Percentiles rank a stretch among this genome's conserved stretches.
phyloP scores from a whole-genome alignment of 1,140 invertebrate species.

The Trichonephila clavipes region DNA sequence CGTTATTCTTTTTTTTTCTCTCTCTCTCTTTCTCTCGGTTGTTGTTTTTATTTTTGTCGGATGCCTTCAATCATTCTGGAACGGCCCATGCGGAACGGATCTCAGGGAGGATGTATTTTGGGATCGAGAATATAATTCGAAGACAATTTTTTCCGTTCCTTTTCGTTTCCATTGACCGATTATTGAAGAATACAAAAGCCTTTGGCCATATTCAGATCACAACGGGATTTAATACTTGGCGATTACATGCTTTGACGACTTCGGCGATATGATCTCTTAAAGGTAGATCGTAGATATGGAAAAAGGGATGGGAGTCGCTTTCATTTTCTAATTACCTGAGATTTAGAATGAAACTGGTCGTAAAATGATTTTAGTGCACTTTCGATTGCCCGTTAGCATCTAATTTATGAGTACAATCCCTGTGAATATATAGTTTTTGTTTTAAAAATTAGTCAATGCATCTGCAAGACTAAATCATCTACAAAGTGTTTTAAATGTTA shows the following conservation, averaged over 20 bases:
- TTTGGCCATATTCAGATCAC: neutral
- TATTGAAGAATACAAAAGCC: constrained; percentile 31
- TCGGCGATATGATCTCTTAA: neutral
- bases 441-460: no score
- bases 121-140: neutral
- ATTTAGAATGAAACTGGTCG: constrained; percentile 23
- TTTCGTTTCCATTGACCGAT: constrained; percentile 67
- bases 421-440: no score
- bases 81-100: constrained; percentile 13
- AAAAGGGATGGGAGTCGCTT: constrained; percentile 9
- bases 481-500: no score
- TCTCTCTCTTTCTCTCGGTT: no score
- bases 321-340: constrained; percentile 56
- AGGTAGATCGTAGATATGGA: neutral
- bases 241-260: constrained; percentile 61
- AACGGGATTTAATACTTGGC: constrained; percentile 19
- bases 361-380: neutral
- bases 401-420: neutral
- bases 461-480: no score
- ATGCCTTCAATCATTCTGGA: neutral
- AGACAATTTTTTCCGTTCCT: constrained; percentile 39
- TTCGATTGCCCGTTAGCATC: neutral
- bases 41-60: constrained; percentile 37
- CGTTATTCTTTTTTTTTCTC: neutral
- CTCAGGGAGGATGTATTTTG: constrained; percentile 41